phyloP scores from a whole-genome alignment of 1,140 invertebrate genomes.

The Calosoma granatense region DNA sequence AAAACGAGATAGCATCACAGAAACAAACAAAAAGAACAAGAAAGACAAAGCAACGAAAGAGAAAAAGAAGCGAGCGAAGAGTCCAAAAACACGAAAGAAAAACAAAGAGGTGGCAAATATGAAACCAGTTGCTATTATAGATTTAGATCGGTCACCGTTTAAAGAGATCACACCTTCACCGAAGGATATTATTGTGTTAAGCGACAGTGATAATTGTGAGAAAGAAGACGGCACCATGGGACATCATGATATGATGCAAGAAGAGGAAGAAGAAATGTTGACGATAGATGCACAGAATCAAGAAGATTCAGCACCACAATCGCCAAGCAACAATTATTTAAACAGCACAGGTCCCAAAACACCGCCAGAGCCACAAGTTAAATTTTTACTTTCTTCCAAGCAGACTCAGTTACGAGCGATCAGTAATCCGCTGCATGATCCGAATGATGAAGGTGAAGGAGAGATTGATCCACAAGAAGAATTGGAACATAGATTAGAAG shows the following conservation, averaged over 20 bases:
- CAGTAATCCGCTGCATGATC: slow-evolving; percentile 51
- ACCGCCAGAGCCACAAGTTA: slow-evolving; percentile 59
- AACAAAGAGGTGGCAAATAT: slow-evolving; percentile 41
- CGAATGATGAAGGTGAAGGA: slow-evolving; percentile 31
- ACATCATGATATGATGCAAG: slow-evolving; percentile 20
- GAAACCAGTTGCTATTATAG: slow-evolving; percentile 74
- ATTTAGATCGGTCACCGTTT: slow-evolving; percentile 73
- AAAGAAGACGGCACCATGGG: slow-evolving; percentile 25
- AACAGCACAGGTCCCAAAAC: slow-evolving; percentile 52
- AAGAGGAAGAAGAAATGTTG: background rate
- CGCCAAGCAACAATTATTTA: slow-evolving; percentile 6
- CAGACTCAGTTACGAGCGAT: slow-evolving; percentile 45
- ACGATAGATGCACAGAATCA: background rate
- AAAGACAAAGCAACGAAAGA: slow-evolving; percentile 34
- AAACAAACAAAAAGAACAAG: slow-evolving; percentile 17
- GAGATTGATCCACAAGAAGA: slow-evolving; percentile 35
- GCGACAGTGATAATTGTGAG: slow-evolving; percentile 63
- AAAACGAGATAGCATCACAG: slow-evolving; percentile 11
- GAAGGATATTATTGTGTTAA: slow-evolving; percentile 67
- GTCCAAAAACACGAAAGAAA: slow-evolving; percentile 41
- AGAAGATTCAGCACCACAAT: slow-evolving; percentile 9
- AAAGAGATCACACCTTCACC: slow-evolving; percentile 67
- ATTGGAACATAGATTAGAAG: slow-evolving; percentile 33
- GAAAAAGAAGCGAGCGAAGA: slow-evolving; percentile 34
- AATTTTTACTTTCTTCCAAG: slow-evolving; percentile 53